Base-by-base conservation (phyloP, 2,113 vertebrate species). In the Salvator merianae region DNA sequence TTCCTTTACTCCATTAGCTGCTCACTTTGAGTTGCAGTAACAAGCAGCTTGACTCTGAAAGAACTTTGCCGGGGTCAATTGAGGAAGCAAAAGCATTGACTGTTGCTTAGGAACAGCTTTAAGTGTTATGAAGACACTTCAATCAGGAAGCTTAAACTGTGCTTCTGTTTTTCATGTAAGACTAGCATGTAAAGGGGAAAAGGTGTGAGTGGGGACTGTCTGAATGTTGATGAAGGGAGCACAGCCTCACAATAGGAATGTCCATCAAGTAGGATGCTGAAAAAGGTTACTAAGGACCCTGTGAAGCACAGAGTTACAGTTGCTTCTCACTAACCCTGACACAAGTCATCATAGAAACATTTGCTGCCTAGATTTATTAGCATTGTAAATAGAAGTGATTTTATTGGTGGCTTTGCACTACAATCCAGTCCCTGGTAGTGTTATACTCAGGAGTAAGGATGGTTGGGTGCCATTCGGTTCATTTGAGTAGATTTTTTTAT, bases 291-390 rank as follows among this genome's bases (percentile, higher is more conserved):
- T 13, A 82, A 2, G 79, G 81, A 36, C 20, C 32, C 20, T 66
- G 47, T 72, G 68, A 55, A 80, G 77, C 83, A 83, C 28, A 20
- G 47, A 47, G 10, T 28, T 90, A n/a, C 0, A 84, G 82, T 91
- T 79, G 18, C 81, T 90, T 69, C n/a, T 22, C 1, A 77, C 36
- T 24, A 47, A 26, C 40, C 87, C 0, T 85, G 81, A 3, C 86
- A 62, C 53, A 13, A 0, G 66, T 72, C 84, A 20, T 77, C 9
- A 18, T 36, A 81, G 63, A 5, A 5, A n/a, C 43, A 0, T 43
- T 43, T 81, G 55, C 0, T 73, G 26, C 34, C 70, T 20, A 77
- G 8, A 81, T 3, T 66, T 20, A 36, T 80, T 71, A 62, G 63
- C 77, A 5, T 22, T 76, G 32, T 32, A 10, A 4, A 8, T 84